phyloP scores from a whole-genome alignment of 2,888 invertebrate species.

The Schizotus pectinicornis region DNA sequence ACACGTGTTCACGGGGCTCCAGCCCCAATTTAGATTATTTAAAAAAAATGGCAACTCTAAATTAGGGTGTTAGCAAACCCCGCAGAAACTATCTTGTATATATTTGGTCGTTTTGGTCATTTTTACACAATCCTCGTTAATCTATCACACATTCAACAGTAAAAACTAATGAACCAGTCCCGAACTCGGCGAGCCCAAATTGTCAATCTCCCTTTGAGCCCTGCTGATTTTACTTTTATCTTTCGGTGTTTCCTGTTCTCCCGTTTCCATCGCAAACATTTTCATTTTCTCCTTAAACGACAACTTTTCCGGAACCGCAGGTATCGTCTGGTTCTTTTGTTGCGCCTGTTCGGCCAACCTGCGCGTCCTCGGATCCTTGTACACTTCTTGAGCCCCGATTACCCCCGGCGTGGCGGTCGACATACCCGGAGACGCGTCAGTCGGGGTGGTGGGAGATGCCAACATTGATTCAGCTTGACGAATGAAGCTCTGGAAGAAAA shows the following conservation, averaged over 20 bases:
- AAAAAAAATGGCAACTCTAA: conserved; percentile 2
- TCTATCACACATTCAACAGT: conserved; percentile 27
- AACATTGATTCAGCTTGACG: conserved; percentile 81
- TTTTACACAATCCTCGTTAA: conserved; percentile 9
- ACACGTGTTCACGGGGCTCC: neutral
- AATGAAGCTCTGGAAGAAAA: conserved; percentile 71
- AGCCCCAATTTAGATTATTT: neutral
- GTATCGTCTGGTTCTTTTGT: conserved; percentile 67
- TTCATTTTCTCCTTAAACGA: conserved; percentile 99
- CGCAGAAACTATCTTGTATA: conserved; percentile 28
- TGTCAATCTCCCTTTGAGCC: conserved; percentile 93
- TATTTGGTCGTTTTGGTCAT: conserved; percentile 28
- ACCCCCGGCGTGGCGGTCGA: conserved; percentile 86
- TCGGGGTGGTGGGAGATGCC: conserved; percentile 77
- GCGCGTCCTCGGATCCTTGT: conserved; percentile 89
- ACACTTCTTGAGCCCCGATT: conserved; percentile 97
- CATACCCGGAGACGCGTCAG: conserved; percentile 61
- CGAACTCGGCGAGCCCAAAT: conserved; percentile 59
- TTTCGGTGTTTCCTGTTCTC: conserved; percentile 89
- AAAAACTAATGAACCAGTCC: conserved; percentile 46
- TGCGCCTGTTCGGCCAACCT: conserved; percentile 80
- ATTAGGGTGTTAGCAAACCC: conserved; percentile 7
- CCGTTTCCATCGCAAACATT: conserved; percentile 97
- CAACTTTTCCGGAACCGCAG: conserved; percentile 86
- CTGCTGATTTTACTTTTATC: conserved; percentile 96